These are phyloP conservation scores for Amblyteles armatorius DNA, from an alignment of 2,888 invertebrate genomes.

Conservation along the genomic window DNA sequence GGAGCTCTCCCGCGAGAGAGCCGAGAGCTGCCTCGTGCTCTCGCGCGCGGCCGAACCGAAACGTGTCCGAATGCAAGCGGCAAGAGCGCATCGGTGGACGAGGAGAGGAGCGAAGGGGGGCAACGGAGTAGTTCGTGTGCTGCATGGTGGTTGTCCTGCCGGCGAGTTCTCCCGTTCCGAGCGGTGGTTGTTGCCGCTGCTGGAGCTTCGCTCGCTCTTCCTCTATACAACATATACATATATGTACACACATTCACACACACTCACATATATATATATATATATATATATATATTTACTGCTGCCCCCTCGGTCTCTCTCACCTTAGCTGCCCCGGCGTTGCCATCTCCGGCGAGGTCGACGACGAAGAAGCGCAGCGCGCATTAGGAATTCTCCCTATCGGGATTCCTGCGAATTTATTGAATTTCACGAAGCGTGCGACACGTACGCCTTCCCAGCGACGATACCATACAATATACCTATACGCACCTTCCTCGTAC, in stretches of 20 bases:
- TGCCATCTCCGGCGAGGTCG: slow-evolving; percentile 62
- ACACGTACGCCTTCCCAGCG: slow-evolving; percentile 56
- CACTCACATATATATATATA: background rate
- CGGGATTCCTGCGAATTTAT: slow-evolving; percentile 70
- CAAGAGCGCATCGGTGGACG: slow-evolving; percentile 13
- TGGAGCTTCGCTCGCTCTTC: slow-evolving; percentile 17
- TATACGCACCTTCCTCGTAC: slow-evolving; percentile 13
- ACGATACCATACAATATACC: slow-evolving; percentile 1
- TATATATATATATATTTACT: slow-evolving; percentile 10
- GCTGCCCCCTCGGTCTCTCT: slow-evolving; percentile 5
- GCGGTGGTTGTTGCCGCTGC: slow-evolving; percentile 46
- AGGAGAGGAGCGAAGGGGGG: slow-evolving; percentile 17
- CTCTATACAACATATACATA: background rate
- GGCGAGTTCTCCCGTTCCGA: slow-evolving; percentile 44
- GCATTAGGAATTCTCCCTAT: slow-evolving; percentile 72
- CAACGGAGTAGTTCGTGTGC: slow-evolving; percentile 32
- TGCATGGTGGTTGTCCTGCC: slow-evolving; percentile 51
- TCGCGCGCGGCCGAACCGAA: slow-evolving; percentile 52
- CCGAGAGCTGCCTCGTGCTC: slow-evolving; percentile 37
- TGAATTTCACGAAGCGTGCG: slow-evolving; percentile 69
- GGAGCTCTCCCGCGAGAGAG: slow-evolving; percentile 59
- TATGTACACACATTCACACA: too few relatives aligned
- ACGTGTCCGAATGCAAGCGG: slow-evolving; percentile 63
- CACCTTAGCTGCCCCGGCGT: slow-evolving; percentile 44
- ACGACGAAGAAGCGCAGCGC: slow-evolving; percentile 54